A percentile compares a stretch with the other conserved stretches of the same genome.
Conservation (phyloP, 2,113 vertebrate genomes). For the Zapus hudsonius region DNA sequence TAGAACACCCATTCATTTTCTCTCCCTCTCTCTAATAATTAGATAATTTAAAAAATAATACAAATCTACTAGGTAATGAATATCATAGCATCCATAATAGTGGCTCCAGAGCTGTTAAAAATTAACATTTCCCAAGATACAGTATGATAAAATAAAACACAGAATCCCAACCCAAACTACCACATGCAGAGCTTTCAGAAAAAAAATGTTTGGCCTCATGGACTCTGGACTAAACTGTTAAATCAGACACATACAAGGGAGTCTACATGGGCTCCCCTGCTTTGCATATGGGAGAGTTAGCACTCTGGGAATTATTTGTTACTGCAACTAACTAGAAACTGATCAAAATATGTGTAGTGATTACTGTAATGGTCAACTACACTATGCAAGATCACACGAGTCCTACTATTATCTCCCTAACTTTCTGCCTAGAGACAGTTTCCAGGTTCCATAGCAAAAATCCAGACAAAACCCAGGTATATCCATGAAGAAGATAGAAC, state of each 20-base stretch:
- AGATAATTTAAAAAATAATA: too few species aligned
- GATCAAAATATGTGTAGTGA: background rate
- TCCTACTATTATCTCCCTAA: accelerated
- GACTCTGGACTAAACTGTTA: background rate
- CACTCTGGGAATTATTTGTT: background rate
- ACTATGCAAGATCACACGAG: too few species aligned
- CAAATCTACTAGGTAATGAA: too few species aligned
- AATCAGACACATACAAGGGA: background rate
- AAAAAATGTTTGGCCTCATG: background rate
- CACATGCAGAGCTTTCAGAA: background rate
- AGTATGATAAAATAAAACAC: background rate
- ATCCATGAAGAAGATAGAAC: background rate
- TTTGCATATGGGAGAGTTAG: background rate
- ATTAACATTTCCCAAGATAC: slow-evolving; percentile 16
- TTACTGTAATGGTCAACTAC: background rate
- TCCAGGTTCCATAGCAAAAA: background rate
- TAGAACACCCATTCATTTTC: too few species aligned
- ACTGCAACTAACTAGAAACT: background rate
- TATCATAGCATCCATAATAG: background rate
- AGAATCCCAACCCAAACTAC: background rate
- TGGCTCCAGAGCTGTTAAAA: background rate
- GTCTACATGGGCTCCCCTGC: background rate
- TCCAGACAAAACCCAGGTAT: background rate
- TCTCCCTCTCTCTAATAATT: too few species aligned
- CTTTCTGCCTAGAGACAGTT: too few species aligned